A percentile compares a stretch with the other conserved stretches of the same genome.
These are phyloP conservation scores for Pseudomyrmex flavicornis DNA, from an alignment of 1,140 invertebrate species.

Conservation along the genomic window DNA sequence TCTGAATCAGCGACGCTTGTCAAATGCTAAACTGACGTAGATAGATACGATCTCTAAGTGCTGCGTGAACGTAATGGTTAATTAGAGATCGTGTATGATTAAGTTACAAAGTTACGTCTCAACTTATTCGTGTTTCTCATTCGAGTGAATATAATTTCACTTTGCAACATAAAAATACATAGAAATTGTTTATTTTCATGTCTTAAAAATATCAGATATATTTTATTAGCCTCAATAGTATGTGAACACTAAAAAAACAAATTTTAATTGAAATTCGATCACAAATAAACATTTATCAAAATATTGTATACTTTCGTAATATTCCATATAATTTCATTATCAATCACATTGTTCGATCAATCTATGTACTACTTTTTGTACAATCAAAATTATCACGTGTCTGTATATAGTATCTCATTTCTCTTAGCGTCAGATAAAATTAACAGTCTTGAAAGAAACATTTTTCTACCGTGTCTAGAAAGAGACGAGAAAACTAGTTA, in stretches of 20 bases:
- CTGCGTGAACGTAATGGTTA: constrained; percentile 11
- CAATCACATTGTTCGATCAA: not conserved
- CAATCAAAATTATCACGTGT: too few relatives aligned
- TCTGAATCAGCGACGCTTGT: not conserved
- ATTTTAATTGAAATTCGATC: not conserved
- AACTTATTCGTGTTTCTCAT: not conserved
- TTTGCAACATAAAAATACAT: too few relatives aligned
- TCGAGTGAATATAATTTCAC: not conserved
- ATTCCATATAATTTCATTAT: not conserved
- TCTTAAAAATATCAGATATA: not conserved
- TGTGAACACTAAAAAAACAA: not conserved
- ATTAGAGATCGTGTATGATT: not conserved
- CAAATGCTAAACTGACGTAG: constrained; percentile 17
- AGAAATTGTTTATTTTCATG: not conserved
- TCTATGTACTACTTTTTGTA: too few relatives aligned
- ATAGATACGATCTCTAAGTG: not conserved
- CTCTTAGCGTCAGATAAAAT: constrained; percentile 16
- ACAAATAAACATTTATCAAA: not conserved
- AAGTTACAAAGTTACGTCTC: not conserved
- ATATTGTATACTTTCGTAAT: constrained; percentile 10
- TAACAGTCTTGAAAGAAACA: constrained; percentile 8
- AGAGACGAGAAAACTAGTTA: constrained; percentile 4
- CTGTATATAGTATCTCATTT: not conserved
- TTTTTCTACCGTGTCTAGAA: constrained; percentile 11
- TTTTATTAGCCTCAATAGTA: not conserved